Evolutionary conservation across 2,113 vertebrate genomes (phyloP).

Genomic region (Petroica traversi): DNA sequence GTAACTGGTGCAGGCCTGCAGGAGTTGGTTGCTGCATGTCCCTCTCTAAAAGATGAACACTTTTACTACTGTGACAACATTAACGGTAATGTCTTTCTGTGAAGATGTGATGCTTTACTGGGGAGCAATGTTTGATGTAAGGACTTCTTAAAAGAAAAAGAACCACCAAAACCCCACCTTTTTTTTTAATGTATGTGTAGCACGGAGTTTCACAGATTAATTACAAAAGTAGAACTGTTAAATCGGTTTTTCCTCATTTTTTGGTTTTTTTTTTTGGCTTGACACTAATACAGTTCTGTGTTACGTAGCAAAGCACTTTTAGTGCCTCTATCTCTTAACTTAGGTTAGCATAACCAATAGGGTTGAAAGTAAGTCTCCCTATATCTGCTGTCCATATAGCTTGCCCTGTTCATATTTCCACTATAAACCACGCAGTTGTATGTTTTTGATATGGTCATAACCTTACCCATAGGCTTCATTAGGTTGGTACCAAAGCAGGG

Average conservation of each 20-base stretch:
- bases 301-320: neutral
- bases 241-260: neutral
- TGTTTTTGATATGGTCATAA: neutral
- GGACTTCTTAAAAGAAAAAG: neutral
- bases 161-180: neutral
- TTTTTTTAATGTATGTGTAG: neutral
- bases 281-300: neutral
- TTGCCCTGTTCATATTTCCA: neutral
- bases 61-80: conserved; percentile 99
- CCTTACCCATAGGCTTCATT: neutral
- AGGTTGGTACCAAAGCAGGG: neutral
- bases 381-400: neutral
- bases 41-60: conserved; percentile 93
- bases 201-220: neutral
- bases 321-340: neutral
- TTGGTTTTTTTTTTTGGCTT: neutral
- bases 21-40: conserved; percentile 91
- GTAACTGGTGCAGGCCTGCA: conserved; percentile 92
- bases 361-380: neutral
- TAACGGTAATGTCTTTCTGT: conserved; percentile 85
- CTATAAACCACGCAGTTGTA: neutral
- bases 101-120: neutral
- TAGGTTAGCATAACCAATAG: neutral
- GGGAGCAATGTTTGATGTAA: neutral
- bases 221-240: neutral